Evolutionary conservation across 2,113 vertebrate genomes (phyloP).

Genomic region (Sardina pilchardus): DNA sequence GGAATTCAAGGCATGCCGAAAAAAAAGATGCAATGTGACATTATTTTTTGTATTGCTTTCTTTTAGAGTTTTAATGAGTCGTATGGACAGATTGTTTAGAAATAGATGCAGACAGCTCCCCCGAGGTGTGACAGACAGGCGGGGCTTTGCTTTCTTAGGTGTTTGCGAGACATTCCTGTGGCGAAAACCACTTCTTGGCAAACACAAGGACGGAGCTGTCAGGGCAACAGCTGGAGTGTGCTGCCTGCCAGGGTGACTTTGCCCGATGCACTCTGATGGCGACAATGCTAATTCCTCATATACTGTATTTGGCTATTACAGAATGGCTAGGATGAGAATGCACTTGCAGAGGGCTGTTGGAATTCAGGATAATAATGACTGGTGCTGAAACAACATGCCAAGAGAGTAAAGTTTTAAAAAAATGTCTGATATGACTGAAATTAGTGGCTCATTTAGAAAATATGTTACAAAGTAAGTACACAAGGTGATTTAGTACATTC

Average conservation of each 20-base stretch:
- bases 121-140: neutral
- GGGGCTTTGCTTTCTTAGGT: neutral
- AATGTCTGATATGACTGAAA: neutral
- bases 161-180: conserved; percentile 11
- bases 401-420: neutral
- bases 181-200: neutral
- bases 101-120: neutral
- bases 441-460: neutral
- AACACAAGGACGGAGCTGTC: neutral
- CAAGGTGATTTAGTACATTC: neutral
- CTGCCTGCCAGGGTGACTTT: neutral
- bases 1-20: neutral
- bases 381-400: neutral
- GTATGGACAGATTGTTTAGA: neutral
- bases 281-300: neutral
- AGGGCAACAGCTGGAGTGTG: neutral
- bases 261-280: neutral
- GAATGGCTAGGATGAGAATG: neutral
- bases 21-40: neutral
- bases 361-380: neutral
- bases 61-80: neutral
- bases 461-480: neutral
- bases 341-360: neutral
- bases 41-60: neutral
- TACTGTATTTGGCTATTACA: neutral